phyloP scores from a whole-genome alignment of 2,888 invertebrate genomes.

The Drosophila lutescens region DNA sequence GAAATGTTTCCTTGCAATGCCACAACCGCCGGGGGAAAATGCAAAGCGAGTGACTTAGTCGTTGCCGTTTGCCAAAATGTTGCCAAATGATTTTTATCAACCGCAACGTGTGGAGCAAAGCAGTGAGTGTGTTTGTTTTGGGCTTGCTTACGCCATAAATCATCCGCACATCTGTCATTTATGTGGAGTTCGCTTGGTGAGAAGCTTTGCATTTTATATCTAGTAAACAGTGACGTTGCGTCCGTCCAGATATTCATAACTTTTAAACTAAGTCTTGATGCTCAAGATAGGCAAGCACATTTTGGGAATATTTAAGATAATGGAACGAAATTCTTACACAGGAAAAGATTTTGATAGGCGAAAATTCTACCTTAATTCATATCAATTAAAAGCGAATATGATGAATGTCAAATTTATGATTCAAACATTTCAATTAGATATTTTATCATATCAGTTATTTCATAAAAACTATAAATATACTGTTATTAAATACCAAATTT shows the following conservation, averaged over 20 bases:
- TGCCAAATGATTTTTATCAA: conserved; percentile 69
- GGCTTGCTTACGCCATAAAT: conserved; percentile 54
- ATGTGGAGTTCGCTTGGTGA: conserved; percentile 11
- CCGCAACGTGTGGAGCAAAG: conserved; percentile 54
- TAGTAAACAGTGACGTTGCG: conserved; percentile 5
- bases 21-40: conserved; percentile 26
- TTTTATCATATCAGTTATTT: too few species aligned
- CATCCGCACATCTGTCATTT: conserved; percentile 67
- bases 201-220: conserved; percentile 14
- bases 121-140: conserved; percentile 20
- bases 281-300: background rate
- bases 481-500: too few species aligned
- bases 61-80: conserved; percentile 39
- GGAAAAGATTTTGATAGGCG: too few species aligned
- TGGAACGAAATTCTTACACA: too few species aligned
- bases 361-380: too few species aligned
- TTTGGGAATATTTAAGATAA: too few species aligned
- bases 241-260: conserved; percentile 1
- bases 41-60: conserved; percentile 22
- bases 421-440: too few species aligned
- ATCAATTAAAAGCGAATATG: too few species aligned
- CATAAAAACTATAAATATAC: too few species aligned
- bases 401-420: too few species aligned
- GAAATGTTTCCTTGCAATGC: conserved; percentile 73
- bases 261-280: background rate